These are phyloP conservation scores for Biston betularia DNA, from an alignment of 2,888 invertebrate genomes.

Conservation along the genomic window DNA sequence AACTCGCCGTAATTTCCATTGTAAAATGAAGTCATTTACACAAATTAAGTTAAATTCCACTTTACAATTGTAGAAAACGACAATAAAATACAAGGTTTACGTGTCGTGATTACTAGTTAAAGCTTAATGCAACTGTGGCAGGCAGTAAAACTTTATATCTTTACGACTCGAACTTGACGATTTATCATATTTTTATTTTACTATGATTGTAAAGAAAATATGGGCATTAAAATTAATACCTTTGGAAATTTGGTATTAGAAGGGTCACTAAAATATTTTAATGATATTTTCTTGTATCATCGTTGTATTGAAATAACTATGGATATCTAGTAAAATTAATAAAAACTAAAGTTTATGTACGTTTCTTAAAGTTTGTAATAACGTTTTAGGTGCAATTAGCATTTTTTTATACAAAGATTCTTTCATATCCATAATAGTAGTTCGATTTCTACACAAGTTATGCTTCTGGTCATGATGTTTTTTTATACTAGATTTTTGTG, in stretches of 20 bases:
- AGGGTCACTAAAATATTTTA: neutral
- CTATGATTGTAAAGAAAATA: slow-evolving; percentile 30
- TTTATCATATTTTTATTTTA: slow-evolving; percentile 43
- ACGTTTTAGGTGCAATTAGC: no score
- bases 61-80: slow-evolving; percentile 38
- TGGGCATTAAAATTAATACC: slow-evolving; percentile 31
- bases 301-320: neutral
- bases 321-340: no score
- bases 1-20: slow-evolving; percentile 11
- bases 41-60: slow-evolving; percentile 28
- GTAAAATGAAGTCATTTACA: slow-evolving; percentile 27
- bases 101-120: slow-evolving; percentile 44
- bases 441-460: no score
- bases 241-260: slow-evolving; percentile 15
- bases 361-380: no score
- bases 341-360: no score
- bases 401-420: no score
- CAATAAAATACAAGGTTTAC: slow-evolving; percentile 43
- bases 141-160: slow-evolving; percentile 38
- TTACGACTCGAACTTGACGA: slow-evolving; percentile 42
- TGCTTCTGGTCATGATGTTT: no score
- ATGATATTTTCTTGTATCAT: neutral
- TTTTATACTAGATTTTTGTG: no score
- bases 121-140: slow-evolving; percentile 29
- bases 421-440: no score